Evolutionary conservation across 1,140 invertebrate genomes (phyloP).

Genomic region (Zaprionus vittiger): DNA sequence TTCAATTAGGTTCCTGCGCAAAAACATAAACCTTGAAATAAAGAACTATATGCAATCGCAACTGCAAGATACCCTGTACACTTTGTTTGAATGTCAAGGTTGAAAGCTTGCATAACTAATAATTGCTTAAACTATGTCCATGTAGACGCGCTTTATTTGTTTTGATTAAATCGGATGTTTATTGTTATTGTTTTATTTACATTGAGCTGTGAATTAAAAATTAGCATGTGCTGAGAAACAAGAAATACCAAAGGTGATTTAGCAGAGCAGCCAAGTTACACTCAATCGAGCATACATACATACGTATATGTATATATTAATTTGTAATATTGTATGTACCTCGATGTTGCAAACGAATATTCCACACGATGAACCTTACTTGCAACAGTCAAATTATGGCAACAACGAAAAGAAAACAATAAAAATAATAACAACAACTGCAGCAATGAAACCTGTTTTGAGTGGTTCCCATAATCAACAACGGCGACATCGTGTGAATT

Average conservation of each 20-base stretch:
- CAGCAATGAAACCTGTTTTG: slow-evolving; percentile 69
- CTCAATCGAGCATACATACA: neutral
- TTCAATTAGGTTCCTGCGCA: slow-evolving; percentile 47
- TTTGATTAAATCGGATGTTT: neutral
- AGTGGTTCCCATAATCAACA: slow-evolving; percentile 65
- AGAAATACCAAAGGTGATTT: neutral
- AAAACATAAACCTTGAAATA: neutral
- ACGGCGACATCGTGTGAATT: slow-evolving; percentile 69
- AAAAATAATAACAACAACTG: slow-evolving; percentile 35
- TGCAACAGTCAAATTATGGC: slow-evolving; percentile 68
- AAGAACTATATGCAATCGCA: neutral
- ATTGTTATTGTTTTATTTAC: neutral
- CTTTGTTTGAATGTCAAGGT: neutral
- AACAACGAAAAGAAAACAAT: slow-evolving; percentile 28
- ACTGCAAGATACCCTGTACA: slow-evolving; percentile 2
- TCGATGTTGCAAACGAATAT: slow-evolving; percentile 15
- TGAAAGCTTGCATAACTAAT: neutral
- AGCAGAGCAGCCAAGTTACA: neutral
- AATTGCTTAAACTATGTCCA: neutral
- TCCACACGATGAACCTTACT: slow-evolving; percentile 43
- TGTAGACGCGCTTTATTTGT: neutral
- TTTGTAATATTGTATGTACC: neutral
- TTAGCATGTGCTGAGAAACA: neutral
- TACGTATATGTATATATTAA: neutral
- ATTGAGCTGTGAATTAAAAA: slow-evolving; percentile 1